phyloP scores from a whole-genome alignment of 2,113 vertebrate species.

The Capricornis sumatraensis region DNA sequence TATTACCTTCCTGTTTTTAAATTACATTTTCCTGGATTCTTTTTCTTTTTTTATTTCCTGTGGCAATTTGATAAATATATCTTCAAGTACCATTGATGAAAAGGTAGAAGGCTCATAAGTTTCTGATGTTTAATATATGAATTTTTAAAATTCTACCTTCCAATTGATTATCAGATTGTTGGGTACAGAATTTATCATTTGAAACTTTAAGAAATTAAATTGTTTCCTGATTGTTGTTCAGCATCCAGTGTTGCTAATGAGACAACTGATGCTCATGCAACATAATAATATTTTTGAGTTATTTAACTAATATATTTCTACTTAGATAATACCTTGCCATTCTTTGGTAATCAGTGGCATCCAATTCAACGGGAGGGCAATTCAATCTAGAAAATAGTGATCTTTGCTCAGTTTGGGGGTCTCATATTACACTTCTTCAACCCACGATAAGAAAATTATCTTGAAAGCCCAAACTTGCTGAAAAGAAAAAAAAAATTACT shows the following conservation, averaged over 20 bases:
- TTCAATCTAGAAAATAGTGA: not conserved
- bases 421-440: not conserved
- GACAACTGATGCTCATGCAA: not conserved
- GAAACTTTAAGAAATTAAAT: not conserved
- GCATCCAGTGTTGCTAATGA: not conserved
- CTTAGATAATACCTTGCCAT: not conserved
- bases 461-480: not conserved
- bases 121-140: not conserved
- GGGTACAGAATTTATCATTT: not conserved
- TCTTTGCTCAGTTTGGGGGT: not conserved
- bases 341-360: not conserved
- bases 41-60: not conserved
- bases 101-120: not conserved
- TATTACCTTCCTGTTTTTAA: not conserved
- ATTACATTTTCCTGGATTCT: not conserved
- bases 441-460: not conserved
- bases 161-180: not conserved
- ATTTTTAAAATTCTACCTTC: not conserved
- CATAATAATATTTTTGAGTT: not conserved
- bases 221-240: not conserved
- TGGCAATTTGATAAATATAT: not conserved
- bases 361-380: not conserved
- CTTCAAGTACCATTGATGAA: not conserved
- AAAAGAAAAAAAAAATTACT: not conserved
- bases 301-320: not conserved